Evolutionary conservation across 2,797 vertebrate genomes (phyloP).

Genomic region (Poeciliopsis gracilis): DNA sequence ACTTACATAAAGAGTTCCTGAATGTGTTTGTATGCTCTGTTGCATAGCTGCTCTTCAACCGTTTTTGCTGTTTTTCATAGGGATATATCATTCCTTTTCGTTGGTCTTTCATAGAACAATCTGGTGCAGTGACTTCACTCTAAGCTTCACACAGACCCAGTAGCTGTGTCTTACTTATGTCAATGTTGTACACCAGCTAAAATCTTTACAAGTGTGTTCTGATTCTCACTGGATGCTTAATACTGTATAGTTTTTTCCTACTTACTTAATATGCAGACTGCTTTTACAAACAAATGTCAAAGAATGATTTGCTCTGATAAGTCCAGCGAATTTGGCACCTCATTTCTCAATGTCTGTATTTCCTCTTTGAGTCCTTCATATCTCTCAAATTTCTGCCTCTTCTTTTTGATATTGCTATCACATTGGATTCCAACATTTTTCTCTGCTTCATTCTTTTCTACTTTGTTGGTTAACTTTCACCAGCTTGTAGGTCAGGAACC

Average conservation of each 20-base stretch:
- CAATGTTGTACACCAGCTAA: neutral
- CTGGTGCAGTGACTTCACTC: slow-evolving; percentile 6
- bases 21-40: slow-evolving; percentile 19
- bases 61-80: slow-evolving; percentile 22
- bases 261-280: neutral
- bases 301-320: too few relatives aligned
- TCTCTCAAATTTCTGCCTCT: too few relatives aligned
- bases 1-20: slow-evolving; percentile 17
- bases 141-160: neutral
- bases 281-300: too few relatives aligned
- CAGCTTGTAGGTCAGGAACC: too few relatives aligned
- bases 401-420: too few relatives aligned
- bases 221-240: slow-evolving; percentile 1
- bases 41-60: slow-evolving; percentile 15
- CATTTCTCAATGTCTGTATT: too few relatives aligned
- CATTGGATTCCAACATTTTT: too few relatives aligned
- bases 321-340: too few relatives aligned
- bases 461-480: too few relatives aligned
- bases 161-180: neutral
- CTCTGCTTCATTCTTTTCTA: too few relatives aligned
- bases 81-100: slow-evolving; percentile 10
- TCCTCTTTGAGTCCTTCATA: too few relatives aligned
- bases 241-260: neutral
- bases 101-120: slow-evolving; percentile 9
- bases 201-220: neutral